Percentiles rank a stretch among this genome's conserved stretches.
These are phyloP conservation scores for Phlogophora meticulosa DNA, from an alignment of 2,888 invertebrate genomes.

Conservation along the genomic window DNA sequence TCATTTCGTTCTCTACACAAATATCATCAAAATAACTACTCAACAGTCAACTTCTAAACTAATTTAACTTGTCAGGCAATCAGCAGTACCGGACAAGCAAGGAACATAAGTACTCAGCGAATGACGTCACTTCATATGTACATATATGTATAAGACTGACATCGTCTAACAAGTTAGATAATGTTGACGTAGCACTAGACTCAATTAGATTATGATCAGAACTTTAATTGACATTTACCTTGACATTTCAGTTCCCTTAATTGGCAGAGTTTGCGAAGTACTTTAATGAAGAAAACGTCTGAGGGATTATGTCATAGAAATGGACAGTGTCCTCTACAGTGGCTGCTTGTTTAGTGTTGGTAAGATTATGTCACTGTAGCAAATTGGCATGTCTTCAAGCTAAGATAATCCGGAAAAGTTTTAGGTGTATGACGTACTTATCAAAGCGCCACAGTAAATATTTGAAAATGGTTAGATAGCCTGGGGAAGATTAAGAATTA, in stretches of 20 bases:
- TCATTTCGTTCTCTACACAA: background rate
- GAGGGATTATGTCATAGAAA: conserved; percentile 14
- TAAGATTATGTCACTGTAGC: background rate
- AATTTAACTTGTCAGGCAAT: conserved; percentile 32
- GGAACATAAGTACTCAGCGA: background rate
- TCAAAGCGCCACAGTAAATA: too few species aligned
- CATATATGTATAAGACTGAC: background rate
- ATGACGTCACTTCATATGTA: conserved; percentile 32
- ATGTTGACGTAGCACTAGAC: conserved; percentile 30
- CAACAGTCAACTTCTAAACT: conserved; percentile 17
- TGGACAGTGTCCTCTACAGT: background rate
- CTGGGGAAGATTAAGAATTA: background rate
- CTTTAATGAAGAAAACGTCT: conserved; percentile 14
- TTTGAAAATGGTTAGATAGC: too few species aligned
- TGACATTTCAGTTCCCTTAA: conserved; percentile 27
- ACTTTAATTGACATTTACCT: conserved; percentile 46
- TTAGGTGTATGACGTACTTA: too few species aligned
- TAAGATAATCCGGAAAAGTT: too few species aligned
- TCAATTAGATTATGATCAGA: conserved; percentile 53
- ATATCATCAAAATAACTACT: conserved; percentile 8
- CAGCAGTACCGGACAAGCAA: conserved; percentile 10
- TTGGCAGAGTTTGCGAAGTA: conserved; percentile 29
- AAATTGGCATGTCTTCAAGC: too few species aligned
- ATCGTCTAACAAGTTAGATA: conserved; percentile 39
- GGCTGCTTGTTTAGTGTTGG: background rate